Evolutionary conservation across 1,140 invertebrate genomes (phyloP), one percentile per base, ranked within the genome.

Genomic region (Phymorhynchus buccinoides): DNA sequence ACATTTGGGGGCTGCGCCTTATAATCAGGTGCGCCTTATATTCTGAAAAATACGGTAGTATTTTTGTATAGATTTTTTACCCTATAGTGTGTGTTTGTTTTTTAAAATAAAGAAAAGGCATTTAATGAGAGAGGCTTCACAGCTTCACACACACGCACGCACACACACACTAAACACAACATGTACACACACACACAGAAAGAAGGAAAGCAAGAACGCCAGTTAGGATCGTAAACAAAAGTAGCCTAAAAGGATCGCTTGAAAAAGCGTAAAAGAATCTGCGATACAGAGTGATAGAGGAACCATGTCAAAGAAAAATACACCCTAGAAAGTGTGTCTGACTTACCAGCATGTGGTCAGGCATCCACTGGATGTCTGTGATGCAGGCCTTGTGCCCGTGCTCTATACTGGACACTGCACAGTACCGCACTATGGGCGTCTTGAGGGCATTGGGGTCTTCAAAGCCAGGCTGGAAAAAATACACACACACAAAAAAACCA

Each of bases 331-430:
- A n/a, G n/a, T n/a, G n/a, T n/a, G n/a, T n/a, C n/a, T 22, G 62
- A 78, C 84, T 41, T 89, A 94, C 93, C 89, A 94, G 92, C 88
- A 94, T 87, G 88, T 94, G 91, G 85, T 92, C 90, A 48, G 94
- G 94, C 6, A 94, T 56, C 94, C 94, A 94, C 37, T 88, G 87
- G 41, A 94, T 85, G 87, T 94, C 92, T 75, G 93, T 93, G 14
- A 94, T 91, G 32, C 92, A 87, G 68, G 89, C 88, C 84, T 88
- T 89, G 83, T 94, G 94, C 75, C 92, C 91, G 84, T 92, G 86
- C 79, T 94, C 93, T 80, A 94, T 92, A 88, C 90, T 93, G 12
- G 93, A 94, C 44, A 93, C 91, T 66, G 92, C 90, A 89, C 89
- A 89, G 83, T 93, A 92, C 32, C 91, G 88, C 1, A 93, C 88